Base-by-base conservation (phyloP, 2,113 vertebrate species). In the Pteronura brasiliensis region DNA sequence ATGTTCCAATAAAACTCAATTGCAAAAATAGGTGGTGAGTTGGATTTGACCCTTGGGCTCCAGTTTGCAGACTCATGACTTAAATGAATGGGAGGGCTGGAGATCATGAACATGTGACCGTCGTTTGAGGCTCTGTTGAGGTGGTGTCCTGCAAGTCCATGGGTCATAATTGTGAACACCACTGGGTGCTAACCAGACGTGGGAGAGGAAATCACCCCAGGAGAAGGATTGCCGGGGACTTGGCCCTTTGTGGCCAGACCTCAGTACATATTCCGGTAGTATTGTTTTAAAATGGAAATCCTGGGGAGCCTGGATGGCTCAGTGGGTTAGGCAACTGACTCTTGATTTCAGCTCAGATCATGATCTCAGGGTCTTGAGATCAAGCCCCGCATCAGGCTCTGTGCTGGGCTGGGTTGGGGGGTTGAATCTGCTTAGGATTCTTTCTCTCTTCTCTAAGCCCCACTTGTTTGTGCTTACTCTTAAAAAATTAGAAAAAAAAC, bases 241-340 rank as follows among this genome's bases (percentile, higher is more conserved):
- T 23, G 59, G 20, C 15, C 27, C 67, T 23, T 14, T 82, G 34
- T 61, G 52, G 34, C 49, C 49, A 91, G 77, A 88, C 34, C 31
- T 89, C 39, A 72, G 79, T 34, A 42, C 59, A 44, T 18, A 29
- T 7, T 86, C 36, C 79, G 20, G 44, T 47, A 52, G 25, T 25
- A 8, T n/a, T 79, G 34, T 63, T 91, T 93, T 88, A 63, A 93
- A 92, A 72, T 47, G 97, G 11, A 85, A 86, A 83, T 93, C 47
- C 31, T 61, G 17, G 47, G 42, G 72, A 3, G 1, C 14, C 72
- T 17, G 25, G 72, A 12, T 74, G 71, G 72, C 39, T 44, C 39
- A 44, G 25, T 74, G 21, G 23, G 39, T 42, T 74, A 42, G 42
- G 39, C 12, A 42, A 42, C 36, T 25, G 42, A 42, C 21, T 72